Conservation (phyloP, 2,888 invertebrate genomes). For the Elysia crispata region DNA sequence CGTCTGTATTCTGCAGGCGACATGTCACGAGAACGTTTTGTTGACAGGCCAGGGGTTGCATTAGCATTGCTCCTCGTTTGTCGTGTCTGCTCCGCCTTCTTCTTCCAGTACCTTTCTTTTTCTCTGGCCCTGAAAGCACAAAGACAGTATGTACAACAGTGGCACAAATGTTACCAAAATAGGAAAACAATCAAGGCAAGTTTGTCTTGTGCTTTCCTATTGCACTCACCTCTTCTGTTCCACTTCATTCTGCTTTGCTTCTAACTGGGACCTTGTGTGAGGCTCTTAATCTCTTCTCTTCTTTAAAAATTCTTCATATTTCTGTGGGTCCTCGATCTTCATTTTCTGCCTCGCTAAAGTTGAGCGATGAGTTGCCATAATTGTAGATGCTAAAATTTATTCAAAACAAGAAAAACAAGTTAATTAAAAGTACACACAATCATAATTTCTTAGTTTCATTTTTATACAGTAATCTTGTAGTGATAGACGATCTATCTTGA, state of each 20-base stretch:
- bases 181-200: no score
- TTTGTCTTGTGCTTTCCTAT: neutral
- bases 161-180: no score
- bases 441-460: no score
- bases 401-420: no score
- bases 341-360: neutral
- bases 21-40: neutral
- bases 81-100: slow-evolving; percentile 1
- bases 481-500: no score
- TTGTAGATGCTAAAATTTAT: no score
- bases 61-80: no score
- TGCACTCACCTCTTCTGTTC: neutral
- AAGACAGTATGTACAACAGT: no score
- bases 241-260: neutral
- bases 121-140: neutral
- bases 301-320: neutral
- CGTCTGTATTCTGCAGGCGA: neutral
- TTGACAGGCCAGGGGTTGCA: neutral
- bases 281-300: neutral
- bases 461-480: no score
- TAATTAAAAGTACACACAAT: no score
- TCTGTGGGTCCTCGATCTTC: neutral
- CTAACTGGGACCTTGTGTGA: neutral
- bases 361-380: no score
- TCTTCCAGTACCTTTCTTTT: neutral